Evolutionary conservation across 1,140 invertebrate species (phyloP).

Genomic region (Apis dorsata): DNA sequence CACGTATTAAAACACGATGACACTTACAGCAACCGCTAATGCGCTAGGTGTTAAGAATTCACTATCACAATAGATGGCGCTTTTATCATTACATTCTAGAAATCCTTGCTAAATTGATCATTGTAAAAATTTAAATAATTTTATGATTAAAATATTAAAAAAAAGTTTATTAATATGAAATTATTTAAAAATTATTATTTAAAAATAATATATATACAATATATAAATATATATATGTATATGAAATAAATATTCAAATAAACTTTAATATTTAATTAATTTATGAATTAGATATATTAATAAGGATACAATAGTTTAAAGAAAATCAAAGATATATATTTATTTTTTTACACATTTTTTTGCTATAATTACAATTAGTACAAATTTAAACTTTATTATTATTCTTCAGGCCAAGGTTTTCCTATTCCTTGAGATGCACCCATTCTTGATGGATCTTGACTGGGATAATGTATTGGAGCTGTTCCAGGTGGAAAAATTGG

Average conservation of each 20-base stretch:
- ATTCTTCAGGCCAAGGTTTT: slow-evolving; percentile 79
- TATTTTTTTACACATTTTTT: slow-evolving; percentile 28
- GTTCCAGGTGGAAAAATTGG: slow-evolving; percentile 81
- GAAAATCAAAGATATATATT: slow-evolving; percentile 28
- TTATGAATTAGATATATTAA: too few relatives aligned
- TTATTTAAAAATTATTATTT: too few relatives aligned
- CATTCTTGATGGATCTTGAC: slow-evolving; percentile 95
- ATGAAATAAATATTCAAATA: background rate
- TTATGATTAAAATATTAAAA: background rate
- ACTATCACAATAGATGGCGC: slow-evolving; percentile 58
- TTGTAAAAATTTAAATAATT: background rate
- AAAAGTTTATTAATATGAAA: background rate
- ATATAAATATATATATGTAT: background rate
- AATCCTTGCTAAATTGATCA: background rate
- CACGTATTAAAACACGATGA: slow-evolving; percentile 58
- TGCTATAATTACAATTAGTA: slow-evolving; percentile 29
- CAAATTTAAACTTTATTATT: slow-evolving; percentile 51
- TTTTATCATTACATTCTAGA: slow-evolving; percentile 1
- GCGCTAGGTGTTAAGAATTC: slow-evolving; percentile 28
- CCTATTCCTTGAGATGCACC: slow-evolving; percentile 84
- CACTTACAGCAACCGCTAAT: slow-evolving; percentile 46
- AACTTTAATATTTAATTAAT: too few relatives aligned
- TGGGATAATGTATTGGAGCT: slow-evolving; percentile 92
- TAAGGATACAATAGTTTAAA: background rate
- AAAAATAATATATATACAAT: background rate